Base-by-base conservation (phyloP, 2,113 vertebrate species). In the Aythya baeri region DNA sequence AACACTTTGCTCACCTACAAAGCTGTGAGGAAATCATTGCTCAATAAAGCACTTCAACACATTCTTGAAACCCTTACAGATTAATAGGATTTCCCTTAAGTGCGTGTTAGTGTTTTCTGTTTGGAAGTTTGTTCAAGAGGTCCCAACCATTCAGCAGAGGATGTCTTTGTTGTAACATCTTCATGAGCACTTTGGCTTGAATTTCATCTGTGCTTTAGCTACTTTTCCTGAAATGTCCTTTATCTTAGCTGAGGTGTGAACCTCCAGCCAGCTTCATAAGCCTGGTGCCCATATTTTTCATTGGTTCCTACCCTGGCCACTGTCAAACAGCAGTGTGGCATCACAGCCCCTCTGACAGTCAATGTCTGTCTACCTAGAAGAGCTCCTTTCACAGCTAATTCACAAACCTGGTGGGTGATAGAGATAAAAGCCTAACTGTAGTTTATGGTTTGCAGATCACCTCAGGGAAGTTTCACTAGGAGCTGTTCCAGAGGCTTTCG, bases 361-460 rank as follows among this genome's bases (percentile, higher is more conserved):
- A 22, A 36, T 41, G 32, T 75, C 43, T 80, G 27, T 44, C 91
- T 81, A 82, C 62, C 16, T 86, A 67, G 76, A 72, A 63, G 38
- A 70, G 20, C 68, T 91, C 32, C 21, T 63, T 55, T 78, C 20
- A 32, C 38, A 65, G 41, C 22, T 67, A 44, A 44, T 77, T 74
- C 68, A 13, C 3, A 1, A 76, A 38, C n/a, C 17, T 73, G 46
- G 38, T 63, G 88, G 34, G 41, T 70, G 52, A 93, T 58, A 66
- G 27, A 70, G 55, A 83, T 83, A 84, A 93, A 83, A 96, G 16
- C 34, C 72, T 85, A 17, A 2, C 27, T 66, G 61, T 38, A 77
- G 54, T 76, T 96, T 87, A 34, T 13, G 32, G 31, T 52, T 96
- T 94, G 86, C 82, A 90, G 85, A 85, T 94, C 73, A 85, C 82